phyloP scores from a whole-genome alignment of 2,888 invertebrate species.

The Eremobia ochroleuca region DNA sequence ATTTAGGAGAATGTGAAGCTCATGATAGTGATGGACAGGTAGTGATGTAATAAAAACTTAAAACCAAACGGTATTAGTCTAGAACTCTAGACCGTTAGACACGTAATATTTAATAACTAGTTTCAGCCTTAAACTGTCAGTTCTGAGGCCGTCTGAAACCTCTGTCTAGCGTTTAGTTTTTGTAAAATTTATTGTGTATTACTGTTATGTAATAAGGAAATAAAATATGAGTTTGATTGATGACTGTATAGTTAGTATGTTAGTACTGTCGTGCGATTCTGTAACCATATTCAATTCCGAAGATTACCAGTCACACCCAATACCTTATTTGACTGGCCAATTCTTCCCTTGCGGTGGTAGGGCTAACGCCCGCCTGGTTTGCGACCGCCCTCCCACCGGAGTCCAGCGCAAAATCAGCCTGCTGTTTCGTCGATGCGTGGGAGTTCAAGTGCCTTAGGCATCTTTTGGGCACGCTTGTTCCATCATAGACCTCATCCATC shows the following conservation, averaged over 20 bases:
- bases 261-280: too few species aligned
- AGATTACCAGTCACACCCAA: too few species aligned
- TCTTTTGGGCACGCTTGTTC: too few species aligned
- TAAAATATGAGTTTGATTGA: background rate
- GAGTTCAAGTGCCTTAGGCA: too few species aligned
- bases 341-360: too few species aligned
- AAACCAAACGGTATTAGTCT: conserved; percentile 8
- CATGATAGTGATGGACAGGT: background rate
- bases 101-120: conserved; percentile 13
- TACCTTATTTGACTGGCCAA: too few species aligned
- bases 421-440: too few species aligned
- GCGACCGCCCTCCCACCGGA: too few species aligned
- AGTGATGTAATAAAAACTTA: background rate
- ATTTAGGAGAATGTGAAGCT: background rate
- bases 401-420: too few species aligned
- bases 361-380: too few species aligned
- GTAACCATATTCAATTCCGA: too few species aligned
- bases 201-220: conserved; percentile 9
- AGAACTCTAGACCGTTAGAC: background rate
- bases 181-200: background rate
- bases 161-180: conserved; percentile 9
- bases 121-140: conserved; percentile 19
- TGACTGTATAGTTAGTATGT: background rate
- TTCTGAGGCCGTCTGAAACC: conserved; percentile 20
- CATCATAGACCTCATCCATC: too few species aligned